Base-by-base conservation (phyloP, 1,140 invertebrate species). In the Halictus rubicundus region DNA sequence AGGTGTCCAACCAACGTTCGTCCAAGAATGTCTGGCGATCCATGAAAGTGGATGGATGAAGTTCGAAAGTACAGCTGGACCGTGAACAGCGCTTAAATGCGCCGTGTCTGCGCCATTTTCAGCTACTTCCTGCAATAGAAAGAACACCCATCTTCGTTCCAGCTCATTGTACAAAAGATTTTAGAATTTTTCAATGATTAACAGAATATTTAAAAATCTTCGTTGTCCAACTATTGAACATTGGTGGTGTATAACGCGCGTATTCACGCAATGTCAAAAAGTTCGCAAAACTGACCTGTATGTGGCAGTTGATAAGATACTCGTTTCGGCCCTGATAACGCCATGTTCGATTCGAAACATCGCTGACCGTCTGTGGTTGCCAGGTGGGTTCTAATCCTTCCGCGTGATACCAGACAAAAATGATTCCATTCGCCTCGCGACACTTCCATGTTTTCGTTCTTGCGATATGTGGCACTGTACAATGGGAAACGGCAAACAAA, bases 31-130 rank as follows among this genome's bases (percentile, higher is more conserved):
- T 77, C 88, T 85, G 37, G 78, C 70, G 74, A 86, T 10, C 81
- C 70, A 54, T 59, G 88, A 39, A 94, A 89, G 69, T 94, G 91
- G n/a, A 2, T 64, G 4, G 0, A 60, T 10, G 1, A 94, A 90
- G 42, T 95, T 94, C 37, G 94, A 85, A 54, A 97, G 84, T 85
- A 96, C 90, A 49, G 94, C 88, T 25, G 95, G 92, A 37, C 94
- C 94, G 84, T 98, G 97, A 0, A 98, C 94, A 0, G 95, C 94
- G 68, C 94, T 94, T 16, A 99, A 93, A 89, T 98, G 98, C 0
- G 96, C 95, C 2, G 96, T 93, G 89, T 99, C 98, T 0, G 97
- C 96, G 0, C 97, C 98, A 87, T 99, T 99, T 92, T 98, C 97
- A 1, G 97, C 97, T 61, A 98, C 97, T 88, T 98, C 98, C 96